Evolutionary conservation across 2,797 vertebrate species (phyloP).

Genomic region (Anomalospiza imberbis): DNA sequence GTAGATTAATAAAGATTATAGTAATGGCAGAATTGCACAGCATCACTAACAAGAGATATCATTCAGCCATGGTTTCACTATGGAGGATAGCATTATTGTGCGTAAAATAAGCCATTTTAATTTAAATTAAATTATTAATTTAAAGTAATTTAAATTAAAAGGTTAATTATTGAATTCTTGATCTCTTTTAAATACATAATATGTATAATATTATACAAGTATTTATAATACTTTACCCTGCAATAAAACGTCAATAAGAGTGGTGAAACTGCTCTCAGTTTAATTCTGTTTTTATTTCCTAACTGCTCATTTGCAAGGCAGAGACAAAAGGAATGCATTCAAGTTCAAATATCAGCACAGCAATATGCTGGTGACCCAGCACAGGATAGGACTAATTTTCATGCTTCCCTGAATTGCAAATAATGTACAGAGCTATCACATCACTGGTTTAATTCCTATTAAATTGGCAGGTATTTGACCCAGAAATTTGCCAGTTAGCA

Average conservation of each 20-base stretch:
- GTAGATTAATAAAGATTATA: neutral
- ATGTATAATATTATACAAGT: neutral
- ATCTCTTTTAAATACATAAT: neutral
- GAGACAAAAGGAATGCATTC: neutral
- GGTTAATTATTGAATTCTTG: neutral
- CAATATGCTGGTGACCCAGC: neutral
- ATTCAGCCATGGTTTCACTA: neutral
- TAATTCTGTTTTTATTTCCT: neutral
- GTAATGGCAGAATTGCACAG: neutral
- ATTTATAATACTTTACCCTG: neutral
- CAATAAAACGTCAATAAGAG: neutral
- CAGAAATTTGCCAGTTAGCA: neutral
- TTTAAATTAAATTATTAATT: neutral
- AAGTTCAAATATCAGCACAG: conserved; percentile 19
- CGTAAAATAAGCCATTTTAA: neutral
- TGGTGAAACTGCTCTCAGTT: neutral
- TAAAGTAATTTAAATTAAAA: neutral
- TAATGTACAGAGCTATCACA: neutral
- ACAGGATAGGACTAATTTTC: conserved; percentile 17
- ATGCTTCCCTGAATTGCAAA: conserved; percentile 32
- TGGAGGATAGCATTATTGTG: neutral
- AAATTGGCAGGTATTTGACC: neutral
- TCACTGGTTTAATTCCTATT: conserved; percentile 1
- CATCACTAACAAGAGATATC: neutral
- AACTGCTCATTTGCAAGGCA: neutral